These are phyloP conservation scores for Cataglyphis altisquamis DNA, from an alignment of 2,888 invertebrate genomes.

Conservation along the genomic window DNA sequence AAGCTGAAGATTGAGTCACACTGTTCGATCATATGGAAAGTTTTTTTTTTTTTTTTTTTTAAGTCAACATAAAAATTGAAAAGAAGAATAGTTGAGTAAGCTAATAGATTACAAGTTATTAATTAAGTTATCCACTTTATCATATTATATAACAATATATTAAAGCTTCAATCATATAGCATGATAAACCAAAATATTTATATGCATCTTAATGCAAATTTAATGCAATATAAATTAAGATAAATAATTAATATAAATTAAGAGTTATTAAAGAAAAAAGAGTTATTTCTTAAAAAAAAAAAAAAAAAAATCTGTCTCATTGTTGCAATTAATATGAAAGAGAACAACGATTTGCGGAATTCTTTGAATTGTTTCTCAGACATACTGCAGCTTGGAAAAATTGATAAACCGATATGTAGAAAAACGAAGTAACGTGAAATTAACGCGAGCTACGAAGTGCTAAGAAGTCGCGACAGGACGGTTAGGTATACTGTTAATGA, in stretches of 20 bases:
- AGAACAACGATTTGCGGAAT: constrained; percentile 24
- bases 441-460: constrained; percentile 70
- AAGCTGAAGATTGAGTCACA: neutral
- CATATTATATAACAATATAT: neutral
- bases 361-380: constrained; percentile 45
- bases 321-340: neutral
- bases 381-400: constrained; percentile 27
- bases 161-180: neutral
- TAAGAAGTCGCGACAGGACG: constrained; percentile 78
- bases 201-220: no score
- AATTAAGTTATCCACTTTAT: neutral
- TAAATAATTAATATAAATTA: no score
- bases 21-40: neutral
- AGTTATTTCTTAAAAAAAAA: no score
- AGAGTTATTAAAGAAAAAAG: neutral
- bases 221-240: no score
- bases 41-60: neutral
- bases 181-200: neutral
- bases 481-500: constrained; percentile 81
- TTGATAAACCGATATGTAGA: constrained; percentile 67
- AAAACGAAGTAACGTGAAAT: constrained; percentile 71
- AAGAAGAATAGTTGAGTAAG: neutral
- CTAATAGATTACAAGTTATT: neutral
- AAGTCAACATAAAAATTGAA: neutral
- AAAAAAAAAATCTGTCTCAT: neutral